phyloP scores from a whole-genome alignment of 2,888 invertebrate genomes.

The Chaitophorus viminalis region DNA sequence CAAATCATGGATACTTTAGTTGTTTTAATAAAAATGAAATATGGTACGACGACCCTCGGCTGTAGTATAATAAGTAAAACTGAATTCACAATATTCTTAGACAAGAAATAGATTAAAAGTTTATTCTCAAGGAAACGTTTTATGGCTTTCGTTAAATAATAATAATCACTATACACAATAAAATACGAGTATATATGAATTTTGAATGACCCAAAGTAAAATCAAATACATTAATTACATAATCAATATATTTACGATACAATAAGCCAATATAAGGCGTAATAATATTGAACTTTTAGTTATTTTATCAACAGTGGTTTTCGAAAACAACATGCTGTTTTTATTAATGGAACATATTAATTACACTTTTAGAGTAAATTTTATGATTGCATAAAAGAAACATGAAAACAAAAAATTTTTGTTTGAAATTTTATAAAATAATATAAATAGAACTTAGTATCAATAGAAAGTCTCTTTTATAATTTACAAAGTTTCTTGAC shows the following conservation, averaged over 20 bases:
- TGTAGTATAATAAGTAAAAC: not conserved
- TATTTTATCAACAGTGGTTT: too few relatives aligned
- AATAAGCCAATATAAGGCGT: not conserved
- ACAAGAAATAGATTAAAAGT: not conserved
- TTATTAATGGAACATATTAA: not conserved
- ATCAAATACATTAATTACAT: too few relatives aligned
- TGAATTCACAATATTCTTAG: not conserved
- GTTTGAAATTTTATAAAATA: not conserved
- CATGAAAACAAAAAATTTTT: not conserved
- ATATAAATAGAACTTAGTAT: too few relatives aligned
- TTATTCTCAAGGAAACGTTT: not conserved
- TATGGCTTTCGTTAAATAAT: not conserved
- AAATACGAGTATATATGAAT: too few relatives aligned
- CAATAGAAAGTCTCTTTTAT: too few relatives aligned
- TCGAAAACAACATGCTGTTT: not conserved
- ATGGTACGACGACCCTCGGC: too few relatives aligned
- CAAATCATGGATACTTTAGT: too few relatives aligned
- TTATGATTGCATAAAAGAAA: not conserved
- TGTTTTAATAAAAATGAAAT: too few relatives aligned
- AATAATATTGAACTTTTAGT: too few relatives aligned
- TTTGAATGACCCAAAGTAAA: too few relatives aligned
- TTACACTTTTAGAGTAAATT: not conserved
- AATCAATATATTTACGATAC: not conserved
- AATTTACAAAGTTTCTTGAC: too few relatives aligned
- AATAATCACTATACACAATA: too few relatives aligned